These are phyloP conservation scores for Drosophila fungiperda DNA, from an alignment of 2,888 invertebrate species.

Conservation along the genomic window DNA sequence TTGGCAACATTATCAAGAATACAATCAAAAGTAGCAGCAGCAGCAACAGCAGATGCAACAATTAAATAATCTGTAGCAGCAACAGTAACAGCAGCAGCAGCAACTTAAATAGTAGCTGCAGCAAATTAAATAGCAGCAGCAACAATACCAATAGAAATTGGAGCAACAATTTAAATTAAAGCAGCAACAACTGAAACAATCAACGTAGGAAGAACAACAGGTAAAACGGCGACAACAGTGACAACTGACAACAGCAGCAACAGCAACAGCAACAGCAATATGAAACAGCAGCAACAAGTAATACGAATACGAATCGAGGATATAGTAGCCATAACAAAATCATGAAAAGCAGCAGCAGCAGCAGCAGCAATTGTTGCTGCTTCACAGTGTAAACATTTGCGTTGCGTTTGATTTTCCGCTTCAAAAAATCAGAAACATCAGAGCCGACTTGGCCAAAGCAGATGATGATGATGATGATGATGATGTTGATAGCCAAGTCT, in stretches of 20 bases:
- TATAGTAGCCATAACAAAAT: background rate
- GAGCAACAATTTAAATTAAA: background rate
- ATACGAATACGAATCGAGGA: background rate
- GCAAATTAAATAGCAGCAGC: background rate
- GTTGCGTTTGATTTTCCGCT: slow-evolving; percentile 79
- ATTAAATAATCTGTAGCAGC: background rate
- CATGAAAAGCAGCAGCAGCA: background rate
- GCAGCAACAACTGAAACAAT: background rate
- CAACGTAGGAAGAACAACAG: background rate
- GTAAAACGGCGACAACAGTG: background rate
- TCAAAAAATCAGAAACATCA: slow-evolving; percentile 77
- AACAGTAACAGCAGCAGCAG: background rate
- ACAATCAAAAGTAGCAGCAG: background rate
- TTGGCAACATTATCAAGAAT: background rate
- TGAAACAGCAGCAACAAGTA: background rate
- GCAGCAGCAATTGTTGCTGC: slow-evolving; percentile 18
- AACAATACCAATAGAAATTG: background rate
- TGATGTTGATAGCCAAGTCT: slow-evolving; percentile 38
- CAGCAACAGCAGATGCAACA: background rate
- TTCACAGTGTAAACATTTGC: slow-evolving; percentile 56
- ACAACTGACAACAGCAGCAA: background rate
- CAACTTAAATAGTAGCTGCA: background rate
- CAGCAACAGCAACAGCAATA: background rate
- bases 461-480: slow-evolving; percentile 18
- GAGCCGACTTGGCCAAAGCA: slow-evolving; percentile 44